phyloP scores from a whole-genome alignment of 2,113 vertebrate genomes.

The Pelusios castaneus region DNA sequence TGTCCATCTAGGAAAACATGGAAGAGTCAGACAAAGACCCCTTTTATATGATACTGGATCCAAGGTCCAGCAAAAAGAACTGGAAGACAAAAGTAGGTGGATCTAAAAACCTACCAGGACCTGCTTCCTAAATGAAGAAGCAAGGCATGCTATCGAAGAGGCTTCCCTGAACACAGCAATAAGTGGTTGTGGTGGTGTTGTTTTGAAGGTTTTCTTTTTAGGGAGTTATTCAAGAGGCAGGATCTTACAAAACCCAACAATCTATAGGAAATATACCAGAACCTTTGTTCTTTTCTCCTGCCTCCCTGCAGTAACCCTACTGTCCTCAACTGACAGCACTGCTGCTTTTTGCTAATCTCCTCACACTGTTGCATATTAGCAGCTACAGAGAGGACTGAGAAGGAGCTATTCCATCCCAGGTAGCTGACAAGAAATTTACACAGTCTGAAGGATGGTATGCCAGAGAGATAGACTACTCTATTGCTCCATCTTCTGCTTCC shows the following conservation, averaged over 20 bases:
- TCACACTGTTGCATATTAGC: accelerated
- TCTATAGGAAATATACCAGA: neutral
- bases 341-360: neutral
- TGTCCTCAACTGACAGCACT: neutral
- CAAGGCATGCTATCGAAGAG: neutral
- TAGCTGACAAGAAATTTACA: neutral
- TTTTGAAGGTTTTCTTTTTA: neutral
- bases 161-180: neutral
- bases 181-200: neutral
- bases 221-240: neutral
- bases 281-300: neutral
- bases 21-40: neutral
- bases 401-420: accelerated
- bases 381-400: neutral
- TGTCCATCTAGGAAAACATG: neutral
- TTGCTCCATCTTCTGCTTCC: neutral
- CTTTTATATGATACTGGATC: neutral
- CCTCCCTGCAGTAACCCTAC: neutral
- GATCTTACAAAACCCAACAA: neutral
- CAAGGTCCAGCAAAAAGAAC: neutral
- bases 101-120: neutral
- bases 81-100: neutral
- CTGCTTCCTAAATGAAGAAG: neutral
- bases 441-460: neutral
- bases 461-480: neutral